These are phyloP conservation scores for Ennomos erosarius DNA, from an alignment of 2,888 invertebrate species.

Conservation along the genomic window DNA sequence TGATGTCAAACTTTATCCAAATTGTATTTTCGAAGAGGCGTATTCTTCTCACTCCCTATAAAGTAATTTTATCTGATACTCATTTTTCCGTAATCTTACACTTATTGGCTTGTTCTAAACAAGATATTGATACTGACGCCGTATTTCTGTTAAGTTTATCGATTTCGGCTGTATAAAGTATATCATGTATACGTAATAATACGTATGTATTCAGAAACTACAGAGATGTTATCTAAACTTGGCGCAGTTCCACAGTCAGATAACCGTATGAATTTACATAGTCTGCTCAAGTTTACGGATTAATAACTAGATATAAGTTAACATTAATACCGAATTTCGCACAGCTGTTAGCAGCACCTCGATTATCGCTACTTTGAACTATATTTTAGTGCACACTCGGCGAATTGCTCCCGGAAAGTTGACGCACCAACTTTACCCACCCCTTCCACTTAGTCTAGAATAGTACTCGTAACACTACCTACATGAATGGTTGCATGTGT, in stretches of 20 bases:
- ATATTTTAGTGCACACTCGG: constrained; percentile 67
- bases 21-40: constrained; percentile 13
- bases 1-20: constrained; percentile 9
- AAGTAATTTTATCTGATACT: constrained; percentile 8
- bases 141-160: constrained; percentile 27
- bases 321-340: constrained; percentile 50
- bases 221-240: constrained; percentile 33
- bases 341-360: constrained; percentile 52
- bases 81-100: constrained; percentile 12
- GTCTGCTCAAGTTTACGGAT: constrained; percentile 43
- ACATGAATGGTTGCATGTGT: constrained; percentile 53
- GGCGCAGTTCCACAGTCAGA: constrained; percentile 35
- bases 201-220: constrained; percentile 26
- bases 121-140: constrained; percentile 16
- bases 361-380: constrained; percentile 66
- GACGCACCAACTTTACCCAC: constrained; percentile 51
- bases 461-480: constrained; percentile 56
- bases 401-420: constrained; percentile 63
- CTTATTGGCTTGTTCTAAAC: constrained; percentile 10
- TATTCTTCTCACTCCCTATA: not conserved
- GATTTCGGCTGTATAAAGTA: constrained; percentile 22
- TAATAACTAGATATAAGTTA: constrained; percentile 46
- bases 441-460: constrained; percentile 48
- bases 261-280: constrained; percentile 39
- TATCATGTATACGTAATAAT: not conserved